These are phyloP conservation scores for Chiloscyllium plagiosum DNA, from an alignment of 2,113 vertebrate species.

Conservation along the genomic window DNA sequence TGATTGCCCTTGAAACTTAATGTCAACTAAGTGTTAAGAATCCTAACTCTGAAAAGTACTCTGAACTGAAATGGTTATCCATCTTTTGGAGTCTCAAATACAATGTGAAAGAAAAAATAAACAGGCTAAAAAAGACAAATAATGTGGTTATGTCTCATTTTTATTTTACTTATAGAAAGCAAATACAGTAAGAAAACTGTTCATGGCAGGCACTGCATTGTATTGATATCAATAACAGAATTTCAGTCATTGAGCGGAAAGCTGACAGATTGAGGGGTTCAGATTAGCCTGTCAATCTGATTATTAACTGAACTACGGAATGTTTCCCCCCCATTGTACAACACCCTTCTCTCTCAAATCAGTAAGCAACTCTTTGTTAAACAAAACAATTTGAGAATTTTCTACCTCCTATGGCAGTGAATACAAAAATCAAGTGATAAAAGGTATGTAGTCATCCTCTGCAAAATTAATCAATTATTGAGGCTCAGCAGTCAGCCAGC, in stretches of 20 bases:
- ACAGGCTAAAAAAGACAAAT: background rate
- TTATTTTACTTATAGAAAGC: no score
- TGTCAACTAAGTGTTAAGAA: no score
- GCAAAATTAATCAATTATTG: background rate
- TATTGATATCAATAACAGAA: no score
- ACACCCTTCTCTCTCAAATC: background rate
- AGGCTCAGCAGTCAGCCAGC: background rate
- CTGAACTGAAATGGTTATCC: background rate
- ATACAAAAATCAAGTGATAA: background rate
- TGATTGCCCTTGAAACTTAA: no score
- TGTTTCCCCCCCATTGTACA: background rate
- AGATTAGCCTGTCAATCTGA: background rate
- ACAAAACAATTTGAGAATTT: background rate
- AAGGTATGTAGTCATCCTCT: background rate
- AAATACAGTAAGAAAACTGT: no score
- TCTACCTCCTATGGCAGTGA: background rate
- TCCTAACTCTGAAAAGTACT: no score
- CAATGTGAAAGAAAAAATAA: background rate
- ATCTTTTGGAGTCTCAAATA: background rate
- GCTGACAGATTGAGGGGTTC: background rate
- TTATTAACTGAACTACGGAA: background rate
- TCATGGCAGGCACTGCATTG: no score
- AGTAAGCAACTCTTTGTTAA: background rate
- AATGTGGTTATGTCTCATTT: no score
- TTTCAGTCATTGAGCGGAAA: background rate